Base-by-base conservation (phyloP, 2,113 vertebrate genomes). In the Barnardius zonarius region DNA sequence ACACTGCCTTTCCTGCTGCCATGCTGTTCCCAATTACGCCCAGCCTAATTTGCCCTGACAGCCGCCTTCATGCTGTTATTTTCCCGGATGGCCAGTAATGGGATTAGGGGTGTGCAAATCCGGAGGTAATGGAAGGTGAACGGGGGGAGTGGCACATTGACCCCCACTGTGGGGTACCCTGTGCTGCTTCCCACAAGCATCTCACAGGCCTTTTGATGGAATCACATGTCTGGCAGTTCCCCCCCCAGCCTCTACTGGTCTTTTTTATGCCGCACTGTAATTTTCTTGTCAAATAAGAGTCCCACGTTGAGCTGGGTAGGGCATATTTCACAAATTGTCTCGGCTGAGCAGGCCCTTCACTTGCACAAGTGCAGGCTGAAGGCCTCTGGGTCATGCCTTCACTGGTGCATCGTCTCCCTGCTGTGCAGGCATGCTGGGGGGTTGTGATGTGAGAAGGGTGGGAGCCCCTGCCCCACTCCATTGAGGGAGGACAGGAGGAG, bases 281-380 rank as follows among this genome's bases (percentile, higher is more conserved):
- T 96, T 97, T 96, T 90, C 78, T 76, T 81, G 95, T 96, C 92
- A 93, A 95, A 95, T 93, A 11, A 83, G 70, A 76, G 51, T 49
- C 81, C 39, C 41, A 5, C 3, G 22, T 54, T 33, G 62, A 51
- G 66, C 33, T 20, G 20, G 41, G 85, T 5, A 51, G 44, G 0
- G n/a, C n/a, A 2, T 66, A 85, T 61, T 89, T 93, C 76, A 70
- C 10, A 74, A 84, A 87, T 46, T 13, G 1, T 43, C 30, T 72
- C 35, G 22, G 48, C 55, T 63, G 64, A 68, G 66, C 2, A 13
- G 44, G 57, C 52, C 44, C 35, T 64, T 44, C 59, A 77, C 76
- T 77, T 70, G 37, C 63, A 28, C 18, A 19, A 88, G 67, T 4
- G 51, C 4, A 9, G 54, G 91, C 54, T 89, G 84, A 85, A 75